Evolutionary conservation across 2,113 vertebrate species (phyloP).

Genomic region (Marmota flaviventris): DNA sequence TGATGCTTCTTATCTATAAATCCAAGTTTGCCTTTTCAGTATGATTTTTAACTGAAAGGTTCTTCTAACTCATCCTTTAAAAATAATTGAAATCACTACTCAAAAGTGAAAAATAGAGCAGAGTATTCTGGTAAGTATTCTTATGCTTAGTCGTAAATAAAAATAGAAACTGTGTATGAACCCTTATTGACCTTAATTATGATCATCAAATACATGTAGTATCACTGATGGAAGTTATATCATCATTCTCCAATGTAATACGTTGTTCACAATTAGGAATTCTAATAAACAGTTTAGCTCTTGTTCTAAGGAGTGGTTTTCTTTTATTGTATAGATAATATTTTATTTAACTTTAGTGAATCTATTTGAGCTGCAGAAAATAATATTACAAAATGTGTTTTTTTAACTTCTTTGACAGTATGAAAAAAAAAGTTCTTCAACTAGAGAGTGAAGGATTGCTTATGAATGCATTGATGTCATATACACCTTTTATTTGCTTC

Average conservation of each 20-base stretch:
- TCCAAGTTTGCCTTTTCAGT: neutral
- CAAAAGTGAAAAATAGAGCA: conserved; percentile 8
- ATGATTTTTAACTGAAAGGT: neutral
- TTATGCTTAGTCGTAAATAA: neutral
- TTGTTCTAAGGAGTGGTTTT: conserved; percentile 44
- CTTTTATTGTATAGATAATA: conserved; percentile 46
- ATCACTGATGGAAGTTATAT: neutral
- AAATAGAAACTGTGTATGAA: neutral
- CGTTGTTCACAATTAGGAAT: neutral
- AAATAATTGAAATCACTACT: conserved; percentile 1
- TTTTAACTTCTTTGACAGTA: conserved; percentile 68
- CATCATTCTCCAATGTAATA: neutral
- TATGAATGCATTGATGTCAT: conserved; percentile 62
- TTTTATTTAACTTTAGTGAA: conserved; percentile 62
- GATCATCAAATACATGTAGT: neutral
- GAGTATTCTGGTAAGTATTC: neutral
- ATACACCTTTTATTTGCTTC: conserved; percentile 77
- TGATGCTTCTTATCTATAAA: neutral
- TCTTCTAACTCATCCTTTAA: neutral
- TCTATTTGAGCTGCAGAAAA: conserved; percentile 36
- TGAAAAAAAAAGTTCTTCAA: conserved; percentile 9
- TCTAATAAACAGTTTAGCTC: conserved; percentile 37
- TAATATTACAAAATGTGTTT: conserved; percentile 63
- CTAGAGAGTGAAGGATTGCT: conserved; percentile 18
- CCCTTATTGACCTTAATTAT: neutral